Evolutionary conservation across 2,797 vertebrate genomes (phyloP), one percentile per base, ranked within the genome.

Genomic region (Arnoldichthys spilopterus): DNA sequence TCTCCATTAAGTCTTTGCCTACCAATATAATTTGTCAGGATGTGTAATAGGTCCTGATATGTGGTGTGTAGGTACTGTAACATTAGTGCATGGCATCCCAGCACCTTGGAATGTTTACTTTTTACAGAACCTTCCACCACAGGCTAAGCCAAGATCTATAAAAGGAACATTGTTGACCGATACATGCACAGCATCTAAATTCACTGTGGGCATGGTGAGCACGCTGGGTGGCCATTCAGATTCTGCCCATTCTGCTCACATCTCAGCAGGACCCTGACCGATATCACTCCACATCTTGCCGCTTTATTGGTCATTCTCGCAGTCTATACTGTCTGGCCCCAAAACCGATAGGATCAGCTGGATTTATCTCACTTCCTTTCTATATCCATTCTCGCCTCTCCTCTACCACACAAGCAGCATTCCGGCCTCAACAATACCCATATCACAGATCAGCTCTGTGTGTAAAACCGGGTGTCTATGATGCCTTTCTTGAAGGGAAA

Each of bases 341-440:
- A 18, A 20, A 18, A 30, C 37, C 2, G 72, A 74, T 74, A 74
- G 18, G 7, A 74, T 74, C 72, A 47, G 69, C 15, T 71, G 15
- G 30, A 49, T 37, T 74, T 74, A 74, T 74, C 72, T 74, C 72
- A 74, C 37, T 30, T 61, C 72, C 56, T 26, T 74, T 47, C 32
- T 53, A 40, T 40, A 74, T 61, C 40, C 26, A 49, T 61, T 74
- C 56, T 74, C 37, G 47, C 72, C 56, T 61, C 56, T 74, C 16
- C 37, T 28, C 37, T 4, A 26, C 37, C 72, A 62, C 72, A 74
- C 24, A 22, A 45, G 51, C 49, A 22, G 69, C 49, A 71, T 71
- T 54, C 51, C 69, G n/a, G 37, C 69, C n/a, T 54, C 51, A 71
- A 71, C 69, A 71, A 71, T 71, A 56, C 49, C 69, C 49, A 22